Percentiles rank a stretch among this genome's conserved stretches.
These are phyloP conservation scores for Notarius quadriscutis DNA, from an alignment of 2,113 vertebrate genomes.

Conservation along the genomic window DNA sequence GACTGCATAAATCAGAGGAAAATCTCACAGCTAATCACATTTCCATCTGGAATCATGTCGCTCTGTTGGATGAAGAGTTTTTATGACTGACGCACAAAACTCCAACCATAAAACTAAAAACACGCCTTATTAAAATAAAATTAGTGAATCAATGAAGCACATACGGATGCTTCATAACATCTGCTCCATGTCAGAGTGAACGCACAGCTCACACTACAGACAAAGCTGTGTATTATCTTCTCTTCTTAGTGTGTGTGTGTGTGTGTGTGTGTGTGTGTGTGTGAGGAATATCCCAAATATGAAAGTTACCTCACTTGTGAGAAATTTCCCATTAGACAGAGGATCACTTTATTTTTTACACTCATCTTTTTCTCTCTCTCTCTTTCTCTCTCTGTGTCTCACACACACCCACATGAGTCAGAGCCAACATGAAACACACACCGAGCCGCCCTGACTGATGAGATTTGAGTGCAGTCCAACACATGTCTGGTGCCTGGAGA, in stretches of 20 bases:
- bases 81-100: background rate
- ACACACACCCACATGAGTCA: constrained; percentile 9
- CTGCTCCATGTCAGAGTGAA: constrained; percentile 3
- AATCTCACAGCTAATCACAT: background rate
- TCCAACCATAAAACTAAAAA: background rate
- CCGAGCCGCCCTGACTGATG: background rate
- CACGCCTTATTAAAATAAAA: background rate
- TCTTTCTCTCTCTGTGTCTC: background rate
- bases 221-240: constrained; percentile 3
- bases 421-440: constrained; percentile 9
- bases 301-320: constrained; percentile 47
- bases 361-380: too few species aligned
- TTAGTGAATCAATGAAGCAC: background rate
- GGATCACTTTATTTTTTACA: constrained; percentile 22
- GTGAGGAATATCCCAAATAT: constrained; percentile 34
- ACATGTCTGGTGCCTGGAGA: background rate
- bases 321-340: constrained; percentile 46
- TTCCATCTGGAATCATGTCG: constrained; percentile 12
- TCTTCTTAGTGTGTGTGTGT: background rate
- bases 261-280: constrained; percentile 12
- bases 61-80: background rate
- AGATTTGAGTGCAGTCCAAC: background rate
- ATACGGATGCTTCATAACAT: background rate
- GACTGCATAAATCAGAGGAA: background rate
- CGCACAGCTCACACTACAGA: background rate